A percentile compares a stretch with the other conserved stretches of the same genome.
Conservation (phyloP, 2,113 vertebrate genomes). For the Murina feae region DNA sequence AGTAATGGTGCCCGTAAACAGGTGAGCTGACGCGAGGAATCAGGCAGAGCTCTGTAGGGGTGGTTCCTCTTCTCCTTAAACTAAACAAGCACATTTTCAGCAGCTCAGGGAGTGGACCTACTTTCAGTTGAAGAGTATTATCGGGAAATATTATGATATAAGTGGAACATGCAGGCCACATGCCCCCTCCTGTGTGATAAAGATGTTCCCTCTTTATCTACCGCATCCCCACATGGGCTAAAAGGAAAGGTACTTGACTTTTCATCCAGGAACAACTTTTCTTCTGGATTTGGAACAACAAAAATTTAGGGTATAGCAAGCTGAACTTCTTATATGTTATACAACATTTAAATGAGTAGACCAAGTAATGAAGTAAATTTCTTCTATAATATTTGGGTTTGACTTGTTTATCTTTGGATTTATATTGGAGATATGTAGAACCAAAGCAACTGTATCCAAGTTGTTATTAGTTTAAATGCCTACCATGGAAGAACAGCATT, state of each 20-base stretch:
- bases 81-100: background rate
- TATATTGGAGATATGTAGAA: background rate
- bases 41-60: background rate
- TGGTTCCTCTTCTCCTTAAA: background rate
- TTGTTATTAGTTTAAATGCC: background rate
- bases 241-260: background rate
- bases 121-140: background rate
- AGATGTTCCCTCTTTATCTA: background rate
- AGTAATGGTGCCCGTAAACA: background rate
- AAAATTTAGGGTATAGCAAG: background rate
- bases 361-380: background rate
- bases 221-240: background rate
- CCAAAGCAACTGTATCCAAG: background rate
- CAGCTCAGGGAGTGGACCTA: background rate
- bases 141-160: background rate
- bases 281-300: background rate
- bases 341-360: background rate
- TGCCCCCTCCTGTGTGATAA: background rate
- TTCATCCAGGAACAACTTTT: background rate
- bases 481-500: background rate
- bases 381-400: slow-evolving; percentile 10
- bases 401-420: slow-evolving; percentile 14
- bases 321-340: background rate
- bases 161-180: background rate
- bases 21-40: background rate